phyloP scores from a whole-genome alignment of 2,888 invertebrate genomes.

The Octonoba sinensis region DNA sequence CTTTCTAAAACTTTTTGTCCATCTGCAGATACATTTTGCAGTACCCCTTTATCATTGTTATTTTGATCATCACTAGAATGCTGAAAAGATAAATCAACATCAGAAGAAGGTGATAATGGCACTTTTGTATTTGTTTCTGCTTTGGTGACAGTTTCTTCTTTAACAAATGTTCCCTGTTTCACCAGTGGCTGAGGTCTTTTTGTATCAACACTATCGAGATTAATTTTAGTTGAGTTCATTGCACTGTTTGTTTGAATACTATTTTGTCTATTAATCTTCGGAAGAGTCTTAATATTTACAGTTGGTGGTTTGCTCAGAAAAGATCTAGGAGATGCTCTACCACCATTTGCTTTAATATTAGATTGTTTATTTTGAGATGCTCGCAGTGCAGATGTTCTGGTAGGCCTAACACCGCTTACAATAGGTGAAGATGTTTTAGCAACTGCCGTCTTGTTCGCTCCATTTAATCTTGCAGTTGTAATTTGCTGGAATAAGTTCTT shows the following conservation, averaged over 20 bases:
- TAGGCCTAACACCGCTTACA: constrained; percentile 58
- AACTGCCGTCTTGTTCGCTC: constrained; percentile 15
- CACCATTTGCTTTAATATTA: constrained; percentile 20
- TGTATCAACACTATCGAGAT: constrained; percentile 6
- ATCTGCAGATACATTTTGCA: constrained; percentile 8
- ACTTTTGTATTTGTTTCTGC: constrained; percentile 67
- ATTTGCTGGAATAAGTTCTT: constrained; percentile 45
- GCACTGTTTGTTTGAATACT: constrained; percentile 11
- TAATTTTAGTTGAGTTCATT: constrained; percentile 13
- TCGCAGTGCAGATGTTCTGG: constrained; percentile 62
- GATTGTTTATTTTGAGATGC: constrained; percentile 60
- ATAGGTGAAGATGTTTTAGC: constrained; percentile 40
- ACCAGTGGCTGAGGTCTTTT: constrained; percentile 76
- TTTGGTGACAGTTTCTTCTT: constrained; percentile 75
- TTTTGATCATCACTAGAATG: constrained; percentile 35
- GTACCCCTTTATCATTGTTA: constrained; percentile 32
- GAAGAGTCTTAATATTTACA: not conserved
- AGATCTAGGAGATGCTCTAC: constrained; percentile 47
- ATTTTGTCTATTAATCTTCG: constrained; percentile 9
- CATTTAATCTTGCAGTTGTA: constrained; percentile 31
- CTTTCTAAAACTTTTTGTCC: constrained; percentile 26
- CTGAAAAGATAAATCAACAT: constrained; percentile 8
- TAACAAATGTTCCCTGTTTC: constrained; percentile 92
- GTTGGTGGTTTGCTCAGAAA: constrained; percentile 59
- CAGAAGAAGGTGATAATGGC: constrained; percentile 26